Conservation (phyloP, 2,797 vertebrate species). For the Cynodonichthys magdalenae region DNA sequence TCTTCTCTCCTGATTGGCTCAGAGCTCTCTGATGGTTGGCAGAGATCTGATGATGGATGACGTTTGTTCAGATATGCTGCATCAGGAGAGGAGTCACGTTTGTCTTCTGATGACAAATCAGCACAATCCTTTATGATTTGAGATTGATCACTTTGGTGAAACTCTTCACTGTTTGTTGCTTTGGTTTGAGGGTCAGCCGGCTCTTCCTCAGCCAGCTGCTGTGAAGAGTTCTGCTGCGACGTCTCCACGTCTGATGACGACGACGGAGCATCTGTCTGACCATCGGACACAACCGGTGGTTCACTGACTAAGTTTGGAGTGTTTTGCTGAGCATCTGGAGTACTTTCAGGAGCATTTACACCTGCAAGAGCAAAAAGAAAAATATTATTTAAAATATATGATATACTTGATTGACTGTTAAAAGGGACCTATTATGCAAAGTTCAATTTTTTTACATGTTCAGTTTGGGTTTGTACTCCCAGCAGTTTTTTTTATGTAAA, state of each 20-base stretch:
- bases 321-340: neutral
- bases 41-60: slow-evolving; percentile 8
- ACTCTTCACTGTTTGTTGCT: slow-evolving; percentile 7
- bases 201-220: slow-evolving; percentile 21
- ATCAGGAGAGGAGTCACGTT: slow-evolving; percentile 1
- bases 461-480: no score
- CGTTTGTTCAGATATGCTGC: slow-evolving; percentile 5
- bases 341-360: slow-evolving; percentile 3
- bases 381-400: neutral
- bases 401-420: no score
- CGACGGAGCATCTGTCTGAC: neutral
- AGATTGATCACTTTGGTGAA: slow-evolving; percentile 5
- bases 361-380: slow-evolving; percentile 23
- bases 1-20: slow-evolving; percentile 6
- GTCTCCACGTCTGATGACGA: slow-evolving; percentile 2
- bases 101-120: slow-evolving; percentile 18
- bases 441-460: no score
- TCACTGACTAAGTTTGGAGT: slow-evolving; percentile 9
- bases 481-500: no score
- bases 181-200: slow-evolving; percentile 6
- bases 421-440: no score
- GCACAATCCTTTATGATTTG: slow-evolving; percentile 14
- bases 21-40: slow-evolving; percentile 7
- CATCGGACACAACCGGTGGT: slow-evolving; percentile 5
- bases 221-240: neutral